Conservation (phyloP, 2,113 vertebrate genomes). For the Vicugna pacos region DNA sequence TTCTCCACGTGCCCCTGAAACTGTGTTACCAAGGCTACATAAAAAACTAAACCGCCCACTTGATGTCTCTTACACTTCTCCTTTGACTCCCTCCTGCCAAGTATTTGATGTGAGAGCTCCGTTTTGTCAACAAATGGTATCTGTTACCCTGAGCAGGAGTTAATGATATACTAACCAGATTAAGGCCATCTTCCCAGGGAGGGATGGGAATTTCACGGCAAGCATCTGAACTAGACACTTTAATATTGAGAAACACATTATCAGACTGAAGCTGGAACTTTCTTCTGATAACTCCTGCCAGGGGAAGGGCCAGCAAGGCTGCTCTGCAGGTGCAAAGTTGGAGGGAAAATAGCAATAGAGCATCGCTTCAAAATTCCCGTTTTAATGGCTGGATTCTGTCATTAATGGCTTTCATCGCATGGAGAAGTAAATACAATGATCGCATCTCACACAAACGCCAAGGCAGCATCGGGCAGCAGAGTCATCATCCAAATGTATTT, state of each 20-base stretch:
- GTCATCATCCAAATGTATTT: slow-evolving; percentile 77
- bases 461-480: slow-evolving; percentile 66
- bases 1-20: not conserved
- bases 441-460: slow-evolving; percentile 77
- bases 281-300: slow-evolving; percentile 44
- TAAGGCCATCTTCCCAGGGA: slow-evolving; percentile 58
- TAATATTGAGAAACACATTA: slow-evolving; percentile 66
- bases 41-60: slow-evolving; percentile 17
- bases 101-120: not conserved
- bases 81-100: not conserved
- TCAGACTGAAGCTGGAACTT: slow-evolving; percentile 56
- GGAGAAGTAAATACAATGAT: slow-evolving; percentile 71
- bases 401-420: slow-evolving; percentile 63
- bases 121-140: slow-evolving; percentile 70
- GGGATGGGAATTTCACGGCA: slow-evolving; percentile 62
- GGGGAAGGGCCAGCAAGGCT: slow-evolving; percentile 61
- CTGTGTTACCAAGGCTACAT: not conserved
- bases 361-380: slow-evolving; percentile 46
- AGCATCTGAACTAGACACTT: slow-evolving; percentile 67
- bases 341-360: slow-evolving; percentile 23
- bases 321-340: not conserved
- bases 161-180: slow-evolving; percentile 70
- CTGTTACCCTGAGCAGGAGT: slow-evolving; percentile 53
- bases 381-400: slow-evolving; percentile 59
- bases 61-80: slow-evolving; percentile 1